Evolutionary conservation across 2,888 invertebrate species (phyloP), one percentile per base, ranked within the genome.

Genomic region (Ormyrus pomaceus): DNA sequence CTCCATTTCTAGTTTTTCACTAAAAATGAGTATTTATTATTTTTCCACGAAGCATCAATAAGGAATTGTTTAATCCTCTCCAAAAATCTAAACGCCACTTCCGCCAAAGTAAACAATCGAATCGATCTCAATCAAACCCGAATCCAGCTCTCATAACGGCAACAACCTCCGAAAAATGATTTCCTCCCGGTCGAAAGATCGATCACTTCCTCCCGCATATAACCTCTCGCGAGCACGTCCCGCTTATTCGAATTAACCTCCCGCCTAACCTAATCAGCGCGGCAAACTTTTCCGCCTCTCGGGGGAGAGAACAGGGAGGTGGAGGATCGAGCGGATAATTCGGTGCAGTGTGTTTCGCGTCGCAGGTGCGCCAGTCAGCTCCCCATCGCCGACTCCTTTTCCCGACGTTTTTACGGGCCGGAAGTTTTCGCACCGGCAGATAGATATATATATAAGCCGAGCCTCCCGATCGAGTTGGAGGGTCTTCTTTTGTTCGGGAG

Each of bases 211-310:
- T 34, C 34, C 34, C 34, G 34, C 13, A 13, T 13, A 13, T 34
- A 34, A 34, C 1, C 34, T 3, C 34, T 34, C 55, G 71, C 64
- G 71, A 65, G 50, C 77, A 77, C 77, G 77, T 77, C 59, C 77
- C 64, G 66, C 77, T 75, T 58, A 65, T 80, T 53, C 56, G 83
- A 85, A 85, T 86, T 85, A 86, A 86, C 86, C 34, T 83, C 82
- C 1, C 19, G 83, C 82, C 84, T 83, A 86, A 86, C 85, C 86
- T 85, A 85, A 86, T 86, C 85, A 85, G 84, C 79, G 79, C 84
- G 81, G 84, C 84, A 83, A 62, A 83, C 84, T 81, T 84, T 85
- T 82, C 80, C 65, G 72, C 71, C 53, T 65, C 59, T 10, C 45
- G 9, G 34, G 8, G 34, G 59, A 10, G 9, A 19, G 34, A 8